phyloP scores from a whole-genome alignment of 2,888 invertebrate genomes.

The Coenonympha arcania region DNA sequence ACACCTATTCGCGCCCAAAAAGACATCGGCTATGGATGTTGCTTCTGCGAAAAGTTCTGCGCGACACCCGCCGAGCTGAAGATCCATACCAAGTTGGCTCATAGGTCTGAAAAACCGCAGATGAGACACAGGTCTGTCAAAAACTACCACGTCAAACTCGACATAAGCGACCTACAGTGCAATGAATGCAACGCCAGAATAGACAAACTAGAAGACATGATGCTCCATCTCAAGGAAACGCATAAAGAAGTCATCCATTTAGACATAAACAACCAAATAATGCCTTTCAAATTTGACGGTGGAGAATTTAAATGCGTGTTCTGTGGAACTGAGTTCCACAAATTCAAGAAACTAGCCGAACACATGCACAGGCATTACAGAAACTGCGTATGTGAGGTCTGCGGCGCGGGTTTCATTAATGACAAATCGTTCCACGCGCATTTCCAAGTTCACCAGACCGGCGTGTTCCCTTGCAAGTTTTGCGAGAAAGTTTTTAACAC shows the following conservation, averaged over 20 bases:
- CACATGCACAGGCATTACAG: conserved; percentile 40
- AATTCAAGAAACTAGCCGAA: conserved; percentile 35
- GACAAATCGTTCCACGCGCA: background rate
- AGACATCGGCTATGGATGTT: conserved; percentile 31
- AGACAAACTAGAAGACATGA: conserved; percentile 32
- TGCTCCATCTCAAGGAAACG: conserved; percentile 32
- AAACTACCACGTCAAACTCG: conserved; percentile 36
- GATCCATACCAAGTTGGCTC: conserved; percentile 25
- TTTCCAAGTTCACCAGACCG: conserved; percentile 24
- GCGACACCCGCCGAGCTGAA: conserved; percentile 32
- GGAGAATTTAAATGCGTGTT: conserved; percentile 31
- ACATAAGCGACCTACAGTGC: conserved; percentile 40
- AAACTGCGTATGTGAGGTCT: conserved; percentile 38
- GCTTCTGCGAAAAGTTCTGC: conserved; percentile 30
- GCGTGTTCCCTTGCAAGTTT: conserved; percentile 33
- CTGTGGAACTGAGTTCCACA: conserved; percentile 31
- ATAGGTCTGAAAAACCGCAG: too few relatives aligned
- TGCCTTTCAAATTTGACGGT: conserved; percentile 39
- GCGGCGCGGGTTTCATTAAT: conserved; percentile 34
- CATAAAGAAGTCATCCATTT: conserved; percentile 36
- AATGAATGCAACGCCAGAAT: conserved; percentile 33
- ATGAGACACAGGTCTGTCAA: too few relatives aligned
- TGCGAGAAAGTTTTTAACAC: too few relatives aligned
- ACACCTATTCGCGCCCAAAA: conserved; percentile 4
- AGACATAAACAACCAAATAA: conserved; percentile 39